phyloP scores from a whole-genome alignment of 30 jellyfish, hydroid and myxozoan genomes.

The Cassiopea andromeda region DNA sequence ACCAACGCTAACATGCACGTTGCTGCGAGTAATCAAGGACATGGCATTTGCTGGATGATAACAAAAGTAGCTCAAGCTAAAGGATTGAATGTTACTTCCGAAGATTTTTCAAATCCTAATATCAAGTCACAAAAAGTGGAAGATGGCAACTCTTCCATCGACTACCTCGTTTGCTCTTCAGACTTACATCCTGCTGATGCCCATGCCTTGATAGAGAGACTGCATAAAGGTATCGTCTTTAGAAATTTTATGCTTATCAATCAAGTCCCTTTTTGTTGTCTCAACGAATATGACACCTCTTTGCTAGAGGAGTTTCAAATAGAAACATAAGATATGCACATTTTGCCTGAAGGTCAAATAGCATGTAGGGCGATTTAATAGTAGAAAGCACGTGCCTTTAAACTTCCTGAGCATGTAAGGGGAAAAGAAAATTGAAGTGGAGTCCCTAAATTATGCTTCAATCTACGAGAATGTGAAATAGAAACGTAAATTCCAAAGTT shows the following conservation, averaged over 20 bases:
- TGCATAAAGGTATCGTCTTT: slow-evolving; percentile 1
- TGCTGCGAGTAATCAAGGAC: slow-evolving; percentile 3
- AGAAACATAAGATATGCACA: too few relatives aligned
- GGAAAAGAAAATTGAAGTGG: too few relatives aligned
- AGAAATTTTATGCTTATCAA: not conserved
- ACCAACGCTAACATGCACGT: not conserved
- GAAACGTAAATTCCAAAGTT: too few relatives aligned
- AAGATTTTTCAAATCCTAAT: not conserved
- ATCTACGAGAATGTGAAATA: too few relatives aligned
- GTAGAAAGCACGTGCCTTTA: too few relatives aligned
- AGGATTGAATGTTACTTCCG: not conserved
- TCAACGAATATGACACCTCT: too few relatives aligned
- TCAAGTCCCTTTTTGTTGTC: too few relatives aligned
- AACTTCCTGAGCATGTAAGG: too few relatives aligned
- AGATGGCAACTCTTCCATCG: not conserved
- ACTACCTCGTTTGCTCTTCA: slow-evolving; percentile 19
- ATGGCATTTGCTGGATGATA: slow-evolving; percentile 6
- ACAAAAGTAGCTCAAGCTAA: not conserved
- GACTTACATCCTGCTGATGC: slow-evolving; percentile 39
- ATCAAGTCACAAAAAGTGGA: not conserved
- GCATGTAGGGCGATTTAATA: too few relatives aligned
- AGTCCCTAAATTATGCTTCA: too few relatives aligned
- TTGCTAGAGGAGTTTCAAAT: too few relatives aligned
- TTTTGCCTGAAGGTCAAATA: too few relatives aligned
- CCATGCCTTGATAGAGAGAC: not conserved